phyloP scores from a whole-genome alignment of 2,797 vertebrate species.

The Psittacula echo region DNA sequence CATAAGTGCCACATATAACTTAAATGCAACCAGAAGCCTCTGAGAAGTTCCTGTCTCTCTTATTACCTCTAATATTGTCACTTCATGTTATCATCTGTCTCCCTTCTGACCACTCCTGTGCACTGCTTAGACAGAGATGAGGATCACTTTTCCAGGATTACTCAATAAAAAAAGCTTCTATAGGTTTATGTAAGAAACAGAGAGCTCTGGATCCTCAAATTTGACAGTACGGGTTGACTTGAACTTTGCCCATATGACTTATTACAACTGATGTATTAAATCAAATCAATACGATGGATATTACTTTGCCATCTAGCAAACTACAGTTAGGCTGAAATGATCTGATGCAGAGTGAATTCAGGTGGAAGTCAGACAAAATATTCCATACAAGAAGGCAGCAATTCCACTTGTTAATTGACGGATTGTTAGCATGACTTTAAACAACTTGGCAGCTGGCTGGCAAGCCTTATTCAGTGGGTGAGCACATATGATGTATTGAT shows the following conservation, averaged over 20 bases:
- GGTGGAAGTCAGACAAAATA: constrained; percentile 29
- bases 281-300: neutral
- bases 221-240: neutral
- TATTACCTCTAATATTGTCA: neutral
- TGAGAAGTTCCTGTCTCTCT: neutral
- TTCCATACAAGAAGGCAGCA: constrained; percentile 21
- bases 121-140: neutral
- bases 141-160: neutral
- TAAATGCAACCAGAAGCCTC: neutral
- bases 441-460: constrained; percentile 39
- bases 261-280: constrained; percentile 26
- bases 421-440: constrained; percentile 31
- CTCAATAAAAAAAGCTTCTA: neutral
- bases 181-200: neutral
- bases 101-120: neutral
- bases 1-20: neutral
- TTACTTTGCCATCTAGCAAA: constrained; percentile 16
- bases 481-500: constrained; percentile 3
- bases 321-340: neutral
- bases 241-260: neutral
- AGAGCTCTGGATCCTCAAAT: neutral
- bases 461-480: neutral
- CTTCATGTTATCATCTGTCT: neutral
- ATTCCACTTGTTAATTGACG: constrained; percentile 42
- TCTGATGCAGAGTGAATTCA: constrained; percentile 24